Evolutionary conservation across 2,888 invertebrate species (phyloP).

Genomic region (Dastarcus helophoroides): DNA sequence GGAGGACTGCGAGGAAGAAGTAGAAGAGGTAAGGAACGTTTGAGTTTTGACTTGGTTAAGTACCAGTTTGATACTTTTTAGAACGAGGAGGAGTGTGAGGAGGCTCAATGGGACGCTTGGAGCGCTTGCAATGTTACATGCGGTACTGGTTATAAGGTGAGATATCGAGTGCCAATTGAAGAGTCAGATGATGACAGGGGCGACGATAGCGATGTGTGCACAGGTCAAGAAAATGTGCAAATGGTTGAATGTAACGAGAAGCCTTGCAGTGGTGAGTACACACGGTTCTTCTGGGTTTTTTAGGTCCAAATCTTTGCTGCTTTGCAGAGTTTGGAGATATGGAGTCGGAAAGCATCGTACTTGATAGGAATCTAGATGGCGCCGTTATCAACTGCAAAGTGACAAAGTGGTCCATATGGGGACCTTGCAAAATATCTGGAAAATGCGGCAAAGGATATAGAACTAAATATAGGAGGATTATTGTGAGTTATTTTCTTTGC

Average conservation of each 20-base stretch:
- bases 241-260: constrained; percentile 31
- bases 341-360: no score
- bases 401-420: constrained; percentile 42
- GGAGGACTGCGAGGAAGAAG: constrained; percentile 28
- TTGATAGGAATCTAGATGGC: no score
- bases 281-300: no score
- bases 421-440: constrained; percentile 32
- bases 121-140: constrained; percentile 63
- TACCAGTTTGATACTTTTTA: constrained; percentile 5
- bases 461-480: constrained; percentile 37
- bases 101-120: constrained; percentile 64
- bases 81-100: constrained; percentile 40
- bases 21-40: constrained; percentile 7
- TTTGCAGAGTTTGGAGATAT: no score
- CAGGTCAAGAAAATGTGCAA: constrained; percentile 34
- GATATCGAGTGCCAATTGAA: constrained; percentile 37
- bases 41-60: neutral
- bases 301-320: no score
- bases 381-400: constrained; percentile 37
- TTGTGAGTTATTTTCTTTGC: constrained; percentile 27
- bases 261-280: constrained; percentile 25
- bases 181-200: constrained; percentile 21
- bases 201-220: no score
- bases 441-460: constrained; percentile 41
- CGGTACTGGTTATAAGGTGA: constrained; percentile 53